These are phyloP conservation scores for Oreohelix idahoensis DNA, from an alignment of 1,140 invertebrate species.

Conservation along the genomic window DNA sequence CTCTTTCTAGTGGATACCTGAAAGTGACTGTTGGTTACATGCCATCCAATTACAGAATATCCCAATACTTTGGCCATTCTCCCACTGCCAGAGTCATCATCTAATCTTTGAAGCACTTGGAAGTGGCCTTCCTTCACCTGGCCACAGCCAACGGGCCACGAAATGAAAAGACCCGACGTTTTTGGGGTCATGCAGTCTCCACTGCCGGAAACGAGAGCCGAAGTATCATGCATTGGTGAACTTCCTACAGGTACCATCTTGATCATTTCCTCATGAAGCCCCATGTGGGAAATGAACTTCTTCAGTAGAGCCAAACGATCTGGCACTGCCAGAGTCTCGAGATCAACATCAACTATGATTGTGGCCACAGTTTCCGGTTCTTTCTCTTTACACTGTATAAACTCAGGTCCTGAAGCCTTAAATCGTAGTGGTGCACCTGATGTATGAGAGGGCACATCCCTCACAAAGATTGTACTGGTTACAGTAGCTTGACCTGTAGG, in stretches of 20 bases:
- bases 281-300: constrained; percentile 59
- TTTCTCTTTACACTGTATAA: constrained; percentile 60
- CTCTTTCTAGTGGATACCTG: constrained; percentile 58
- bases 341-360: constrained; percentile 67
- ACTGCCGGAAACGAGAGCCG: constrained; percentile 77
- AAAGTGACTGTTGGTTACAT: constrained; percentile 75
- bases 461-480: constrained; percentile 63
- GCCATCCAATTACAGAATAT: constrained; percentile 80
- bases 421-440: constrained; percentile 35
- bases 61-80: constrained; percentile 78
- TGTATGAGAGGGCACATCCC: constrained; percentile 49
- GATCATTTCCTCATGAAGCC: constrained; percentile 72
- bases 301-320: constrained; percentile 59
- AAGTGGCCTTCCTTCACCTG: constrained; percentile 76
- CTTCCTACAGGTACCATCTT: constrained; percentile 70
- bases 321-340: constrained; percentile 54
- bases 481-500: constrained; percentile 52
- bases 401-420: constrained; percentile 48
- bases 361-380: constrained; percentile 69
- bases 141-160: constrained; percentile 81
- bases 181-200: constrained; percentile 76
- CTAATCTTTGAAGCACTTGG: constrained; percentile 77
- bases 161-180: constrained; percentile 74
- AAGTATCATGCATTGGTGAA: constrained; percentile 68
- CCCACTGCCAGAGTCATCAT: constrained; percentile 78